Conservation (phyloP, 2,888 invertebrate genomes). For the Stenurella melanura region DNA sequence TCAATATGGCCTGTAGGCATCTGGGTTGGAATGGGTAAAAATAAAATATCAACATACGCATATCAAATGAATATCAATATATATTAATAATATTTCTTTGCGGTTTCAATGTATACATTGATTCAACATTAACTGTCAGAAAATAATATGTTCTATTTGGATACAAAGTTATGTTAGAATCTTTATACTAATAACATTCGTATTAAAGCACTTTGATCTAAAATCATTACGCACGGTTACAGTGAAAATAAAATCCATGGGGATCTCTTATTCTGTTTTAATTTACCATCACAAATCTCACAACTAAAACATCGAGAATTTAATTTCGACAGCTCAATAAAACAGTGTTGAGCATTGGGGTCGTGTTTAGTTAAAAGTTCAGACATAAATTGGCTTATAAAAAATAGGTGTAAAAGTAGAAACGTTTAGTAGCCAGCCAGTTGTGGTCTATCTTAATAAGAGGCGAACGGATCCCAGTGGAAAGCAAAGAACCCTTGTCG, state of each 20-base stretch:
- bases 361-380: constrained; percentile 3
- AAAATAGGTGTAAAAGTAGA: constrained; percentile 26
- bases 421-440: constrained; percentile 29
- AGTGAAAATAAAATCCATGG: not conserved
- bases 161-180: too few relatives aligned
- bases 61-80: too few relatives aligned
- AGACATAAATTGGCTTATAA: constrained; percentile 28
- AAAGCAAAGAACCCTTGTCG: constrained; percentile 48
- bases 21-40: too few relatives aligned
- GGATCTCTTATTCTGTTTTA: not conserved
- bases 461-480: constrained; percentile 40
- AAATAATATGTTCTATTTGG: too few relatives aligned
- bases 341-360: not conserved
- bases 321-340: not conserved
- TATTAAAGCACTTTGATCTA: too few relatives aligned
- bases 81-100: too few relatives aligned
- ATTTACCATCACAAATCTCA: not conserved
- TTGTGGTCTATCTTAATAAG: constrained; percentile 28
- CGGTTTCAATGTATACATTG: too few relatives aligned
- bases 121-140: too few relatives aligned
- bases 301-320: not conserved
- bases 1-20: too few relatives aligned
- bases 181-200: too few relatives aligned
- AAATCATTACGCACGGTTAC: not conserved
- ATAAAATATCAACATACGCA: too few relatives aligned